These are phyloP conservation scores for Hypena proboscidalis DNA, from an alignment of 2,888 invertebrate genomes.

Conservation along the genomic window DNA sequence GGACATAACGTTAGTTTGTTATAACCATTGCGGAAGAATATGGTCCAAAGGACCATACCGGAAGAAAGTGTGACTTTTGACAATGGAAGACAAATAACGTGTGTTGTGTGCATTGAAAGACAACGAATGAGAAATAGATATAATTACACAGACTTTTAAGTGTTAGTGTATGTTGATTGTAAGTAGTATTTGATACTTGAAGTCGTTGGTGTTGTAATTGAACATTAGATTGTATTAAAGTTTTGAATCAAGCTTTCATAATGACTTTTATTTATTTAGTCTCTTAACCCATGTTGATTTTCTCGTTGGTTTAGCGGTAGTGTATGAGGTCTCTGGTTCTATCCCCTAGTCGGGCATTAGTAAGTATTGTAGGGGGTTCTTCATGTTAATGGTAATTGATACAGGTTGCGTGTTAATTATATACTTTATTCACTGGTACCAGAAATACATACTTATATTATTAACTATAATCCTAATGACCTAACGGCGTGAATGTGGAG, in stretches of 20 bases:
- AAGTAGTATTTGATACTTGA: constrained; percentile 21
- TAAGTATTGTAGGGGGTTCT: too few species aligned
- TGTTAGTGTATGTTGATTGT: constrained; percentile 11
- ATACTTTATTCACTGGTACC: too few species aligned
- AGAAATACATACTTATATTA: too few species aligned
- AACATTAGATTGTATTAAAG: constrained; percentile 48
- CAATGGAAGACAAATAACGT: constrained; percentile 43
- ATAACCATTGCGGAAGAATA: constrained; percentile 58
- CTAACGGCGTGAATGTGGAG: too few species aligned
- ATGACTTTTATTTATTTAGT: too few species aligned
- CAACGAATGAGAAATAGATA: constrained; percentile 41
- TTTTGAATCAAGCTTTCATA: constrained; percentile 25
- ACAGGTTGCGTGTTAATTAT: too few species aligned
- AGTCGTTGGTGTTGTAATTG: constrained; percentile 34
- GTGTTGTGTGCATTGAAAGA: constrained; percentile 54
- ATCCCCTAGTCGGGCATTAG: too few species aligned
- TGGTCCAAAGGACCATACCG: constrained; percentile 32
- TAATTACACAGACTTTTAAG: constrained; percentile 38
- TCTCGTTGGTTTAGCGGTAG: too few species aligned
- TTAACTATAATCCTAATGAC: too few species aligned
- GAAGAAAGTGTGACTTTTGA: constrained; percentile 43
- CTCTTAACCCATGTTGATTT: too few species aligned
- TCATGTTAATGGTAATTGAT: too few species aligned
- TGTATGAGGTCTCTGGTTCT: too few species aligned
- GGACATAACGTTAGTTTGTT: constrained; percentile 72